Percentiles rank a stretch among this genome's conserved stretches.
Evolutionary conservation across 2,888 invertebrate genomes (phyloP).

Genomic region (Tineola bisselliella): DNA sequence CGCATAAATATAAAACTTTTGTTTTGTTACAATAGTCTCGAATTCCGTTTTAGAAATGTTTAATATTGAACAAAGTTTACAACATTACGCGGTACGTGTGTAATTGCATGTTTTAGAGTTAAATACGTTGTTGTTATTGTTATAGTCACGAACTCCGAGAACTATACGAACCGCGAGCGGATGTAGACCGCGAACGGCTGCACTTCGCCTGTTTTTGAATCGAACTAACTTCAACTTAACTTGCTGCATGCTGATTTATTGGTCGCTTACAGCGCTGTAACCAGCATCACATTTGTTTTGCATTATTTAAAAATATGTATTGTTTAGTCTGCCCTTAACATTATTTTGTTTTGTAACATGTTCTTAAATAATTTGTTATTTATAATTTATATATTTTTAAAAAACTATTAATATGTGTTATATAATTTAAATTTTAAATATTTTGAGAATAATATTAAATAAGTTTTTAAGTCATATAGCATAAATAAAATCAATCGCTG

Average conservation of each 20-base stretch:
- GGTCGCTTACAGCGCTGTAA: conserved; percentile 1
- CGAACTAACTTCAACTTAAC: conserved; percentile 31
- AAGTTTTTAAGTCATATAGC: no score
- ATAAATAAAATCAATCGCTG: not conserved
- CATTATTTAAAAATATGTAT: not conserved
- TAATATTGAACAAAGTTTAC: not conserved
- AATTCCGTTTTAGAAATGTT: not conserved
- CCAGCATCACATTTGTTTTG: not conserved
- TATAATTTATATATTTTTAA: no score
- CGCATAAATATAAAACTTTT: conserved; percentile 4
- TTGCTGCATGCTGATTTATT: not conserved
- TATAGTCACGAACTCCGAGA: conserved; percentile 41
- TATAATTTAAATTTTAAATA: no score
- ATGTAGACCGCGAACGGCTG: conserved; percentile 16
- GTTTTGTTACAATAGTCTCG: not conserved
- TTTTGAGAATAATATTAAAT: no score
- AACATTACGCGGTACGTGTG: conserved; percentile 41
- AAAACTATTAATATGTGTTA: no score
- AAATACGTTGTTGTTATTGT: conserved; percentile 46
- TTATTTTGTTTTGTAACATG: no score
- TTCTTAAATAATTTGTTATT: no score
- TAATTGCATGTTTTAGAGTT: conserved; percentile 36
- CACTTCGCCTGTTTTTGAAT: conserved; percentile 17
- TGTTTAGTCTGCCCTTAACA: no score
- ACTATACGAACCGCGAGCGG: conserved; percentile 23